Percentiles rank a stretch among this genome's conserved stretches.
Evolutionary conservation across 2,797 vertebrate species (phyloP).

Genomic region (Trichosurus vulpecula): DNA sequence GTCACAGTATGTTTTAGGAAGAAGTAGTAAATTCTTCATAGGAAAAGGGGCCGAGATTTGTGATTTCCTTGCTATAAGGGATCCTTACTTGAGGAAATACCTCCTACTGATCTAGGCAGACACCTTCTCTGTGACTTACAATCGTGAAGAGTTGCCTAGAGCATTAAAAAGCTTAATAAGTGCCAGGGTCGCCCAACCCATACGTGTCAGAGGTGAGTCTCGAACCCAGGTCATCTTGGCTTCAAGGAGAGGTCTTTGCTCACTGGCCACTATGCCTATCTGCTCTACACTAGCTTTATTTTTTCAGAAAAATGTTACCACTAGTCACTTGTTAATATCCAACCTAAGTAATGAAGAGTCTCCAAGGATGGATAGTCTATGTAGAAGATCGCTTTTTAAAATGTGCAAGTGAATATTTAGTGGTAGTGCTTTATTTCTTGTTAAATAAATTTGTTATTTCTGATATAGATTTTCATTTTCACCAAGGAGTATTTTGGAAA

Average conservation of each 20-base stretch:
- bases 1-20: neutral
- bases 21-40: neutral
- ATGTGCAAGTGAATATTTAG: neutral
- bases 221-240: neutral
- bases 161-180: neutral
- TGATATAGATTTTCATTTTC: constrained; percentile 9
- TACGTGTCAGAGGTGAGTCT: neutral
- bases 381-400: neutral
- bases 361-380: constrained; percentile 4
- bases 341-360: neutral
- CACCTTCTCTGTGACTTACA: neutral
- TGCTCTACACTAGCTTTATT: neutral
- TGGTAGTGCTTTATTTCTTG: neutral
- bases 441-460: constrained; percentile 28
- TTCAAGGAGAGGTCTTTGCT: neutral
- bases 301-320: neutral
- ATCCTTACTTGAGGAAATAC: neutral
- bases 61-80: neutral
- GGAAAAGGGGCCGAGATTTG: neutral
- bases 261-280: neutral
- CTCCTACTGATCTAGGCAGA: neutral
- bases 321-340: neutral
- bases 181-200: neutral
- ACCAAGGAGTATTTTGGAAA: neutral
- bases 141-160: neutral